phyloP scores from a whole-genome alignment of 2,888 invertebrate genomes.

The Rotaria macrura region DNA sequence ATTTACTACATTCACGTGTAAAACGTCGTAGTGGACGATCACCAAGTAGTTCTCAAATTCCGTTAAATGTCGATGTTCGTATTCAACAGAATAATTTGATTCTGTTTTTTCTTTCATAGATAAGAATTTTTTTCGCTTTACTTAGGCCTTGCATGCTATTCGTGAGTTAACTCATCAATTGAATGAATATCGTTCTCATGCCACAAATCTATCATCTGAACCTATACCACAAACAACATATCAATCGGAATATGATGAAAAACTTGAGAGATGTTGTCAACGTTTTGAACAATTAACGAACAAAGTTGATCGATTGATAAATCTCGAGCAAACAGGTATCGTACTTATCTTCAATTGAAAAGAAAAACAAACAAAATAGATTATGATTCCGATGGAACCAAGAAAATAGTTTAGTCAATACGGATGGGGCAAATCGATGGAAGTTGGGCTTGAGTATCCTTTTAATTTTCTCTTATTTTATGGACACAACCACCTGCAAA shows the following conservation, averaged over 20 bases:
- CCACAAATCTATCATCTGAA: too few relatives aligned
- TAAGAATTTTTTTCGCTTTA: too few relatives aligned
- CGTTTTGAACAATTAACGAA: neutral
- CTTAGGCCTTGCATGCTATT: neutral
- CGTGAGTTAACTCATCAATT: neutral
- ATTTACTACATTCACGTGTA: neutral
- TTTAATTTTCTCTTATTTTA: too few relatives aligned
- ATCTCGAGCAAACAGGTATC: neutral
- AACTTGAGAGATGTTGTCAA: neutral
- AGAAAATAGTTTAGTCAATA: too few relatives aligned
- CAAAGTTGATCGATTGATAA: neutral
- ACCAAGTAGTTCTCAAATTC: neutral
- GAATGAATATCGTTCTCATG: neutral
- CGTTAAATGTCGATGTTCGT: neutral
- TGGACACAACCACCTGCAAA: too few relatives aligned
- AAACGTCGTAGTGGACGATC: slow-evolving; percentile 12
- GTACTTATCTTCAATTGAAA: too few relatives aligned
- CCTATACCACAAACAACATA: neutral
- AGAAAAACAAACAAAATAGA: too few relatives aligned
- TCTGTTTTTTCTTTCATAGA: too few relatives aligned
- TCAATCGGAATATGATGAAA: neutral
- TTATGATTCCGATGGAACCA: too few relatives aligned
- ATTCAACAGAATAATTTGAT: too few relatives aligned
- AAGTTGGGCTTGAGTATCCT: too few relatives aligned
- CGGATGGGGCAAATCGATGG: too few relatives aligned